Base-by-base conservation (phyloP, 2,113 vertebrate species). In the Cephalopterus ornatus region DNA sequence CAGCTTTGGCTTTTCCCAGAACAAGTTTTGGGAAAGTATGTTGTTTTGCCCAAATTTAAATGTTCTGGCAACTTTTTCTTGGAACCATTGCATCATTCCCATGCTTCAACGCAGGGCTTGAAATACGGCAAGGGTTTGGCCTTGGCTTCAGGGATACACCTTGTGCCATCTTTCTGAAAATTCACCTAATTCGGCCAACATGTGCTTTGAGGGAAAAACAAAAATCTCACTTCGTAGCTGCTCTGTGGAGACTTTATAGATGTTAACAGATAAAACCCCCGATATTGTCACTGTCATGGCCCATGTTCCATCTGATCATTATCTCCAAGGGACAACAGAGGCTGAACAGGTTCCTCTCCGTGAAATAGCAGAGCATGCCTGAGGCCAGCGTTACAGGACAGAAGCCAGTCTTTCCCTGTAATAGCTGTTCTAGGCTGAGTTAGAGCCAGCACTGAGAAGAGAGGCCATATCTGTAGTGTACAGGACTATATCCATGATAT, bases 11-110 rank as follows among this genome's bases (percentile, higher is more conserved):
- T 58, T 92, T 92, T 95, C 58, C 80, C 89, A 91, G 91, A 92
- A 86, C 5, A 3, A 91, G 79, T 30, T 80, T 94, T 95, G 76
- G 72, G 76, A 46, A 95, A 92, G 75, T 81, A 61, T 13, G 35
- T 61, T 92, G 71, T 39, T 91, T 95, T 95, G 87, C 84, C 93
- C 80, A 92, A 95, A 92, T 95, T 85, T 91, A 95, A 95, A 94
- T 83, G 79, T 92, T 91, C 72, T 95, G 89, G 87, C 89, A 95
- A 87, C 86, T 95, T 96, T 87, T 94, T 76, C 65, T 93, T 93
- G 91, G 92, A 97, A 92, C 68, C 10, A 59, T 23, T 79, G 74
- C 32, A 94, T 44, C 82, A 89, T 95, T 95, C 90, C 95, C 92
- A 71, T 94, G 95, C 82, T 96, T 94, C 0, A 0, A 93, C 93